Evolutionary conservation across 2,113 vertebrate species (phyloP).

Genomic region (Equus quagga): DNA sequence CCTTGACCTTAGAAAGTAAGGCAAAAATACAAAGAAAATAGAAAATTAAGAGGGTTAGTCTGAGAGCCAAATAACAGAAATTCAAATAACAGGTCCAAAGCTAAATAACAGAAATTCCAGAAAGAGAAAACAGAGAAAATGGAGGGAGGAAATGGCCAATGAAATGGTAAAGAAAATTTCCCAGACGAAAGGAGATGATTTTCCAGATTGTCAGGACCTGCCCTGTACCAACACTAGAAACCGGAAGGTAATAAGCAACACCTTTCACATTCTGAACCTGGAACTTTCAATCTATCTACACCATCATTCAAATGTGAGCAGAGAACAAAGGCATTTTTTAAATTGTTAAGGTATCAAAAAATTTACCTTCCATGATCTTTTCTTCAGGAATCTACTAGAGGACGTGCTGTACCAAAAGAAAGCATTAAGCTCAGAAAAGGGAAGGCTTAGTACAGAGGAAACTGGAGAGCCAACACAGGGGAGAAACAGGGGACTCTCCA

Average conservation of each 20-base stretch:
- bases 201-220: not conserved
- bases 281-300: not conserved
- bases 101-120: not conserved
- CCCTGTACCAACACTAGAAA: not conserved
- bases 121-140: not conserved
- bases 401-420: not conserved
- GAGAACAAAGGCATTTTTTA: not conserved
- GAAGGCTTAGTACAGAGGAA: not conserved
- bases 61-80: conserved; percentile 1
- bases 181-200: not conserved
- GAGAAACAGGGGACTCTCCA: not conserved
- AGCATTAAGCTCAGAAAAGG: not conserved
- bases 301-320: not conserved
- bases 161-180: conserved; percentile 27
- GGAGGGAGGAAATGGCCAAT: not conserved
- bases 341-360: not conserved
- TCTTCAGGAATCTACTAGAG: not conserved
- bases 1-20: not conserved
- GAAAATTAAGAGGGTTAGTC: not conserved
- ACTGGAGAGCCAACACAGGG: not conserved
- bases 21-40: not conserved
- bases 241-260: not conserved
- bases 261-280: not conserved
- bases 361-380: not conserved
- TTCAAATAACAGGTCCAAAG: not conserved